Base-by-base conservation (phyloP, 1,140 invertebrate genomes). In the Zophobas atratus region DNA sequence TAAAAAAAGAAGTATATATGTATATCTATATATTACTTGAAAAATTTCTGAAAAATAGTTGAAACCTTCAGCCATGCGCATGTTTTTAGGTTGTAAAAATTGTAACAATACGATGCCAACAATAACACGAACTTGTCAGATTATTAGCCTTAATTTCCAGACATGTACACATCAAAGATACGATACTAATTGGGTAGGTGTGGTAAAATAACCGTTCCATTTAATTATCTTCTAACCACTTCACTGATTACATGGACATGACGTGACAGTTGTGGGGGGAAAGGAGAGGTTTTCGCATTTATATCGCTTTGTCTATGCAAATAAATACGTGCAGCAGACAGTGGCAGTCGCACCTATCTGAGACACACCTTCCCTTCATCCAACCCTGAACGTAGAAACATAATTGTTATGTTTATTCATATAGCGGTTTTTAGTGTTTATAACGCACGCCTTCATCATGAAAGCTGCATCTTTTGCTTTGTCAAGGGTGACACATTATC, bases 221-320 rank as follows among this genome's bases (percentile, higher is more conserved):
- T 67, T 67, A 67, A 67, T 67, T 67, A 67, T 67, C 60, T 43
- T 41, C 60, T 67, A 63, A 67, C 60, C 60, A 67, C 60, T 67
- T 41, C 60, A 67, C 60, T 67, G 60, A 67, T 67, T 67, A 67
- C 39, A 67, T 67, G 60, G 60, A 67, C 60, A 67, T 67, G 60
- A 67, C 60, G 60, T 67, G 60, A 67, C 60, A 67, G 60, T 67
- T 67, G 60, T 67, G 20, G 60, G 20, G 60, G 38, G 49, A 51
- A 38, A 39, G 60, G 60, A 41, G 39, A 43, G 60, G 38, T 67
- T 67, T 67, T 67, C 60, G 39, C 60, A 41, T 67, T 67, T 57
- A 33, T 57, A 57, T 67, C 57, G 35, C 60, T 67, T 67, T 67
- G 60, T 67, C 60, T 67, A 67, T 67, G 60, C 60, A 67, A 67